phyloP scores from a whole-genome alignment of 2,113 vertebrate species.

The Panurus biarmicus region DNA sequence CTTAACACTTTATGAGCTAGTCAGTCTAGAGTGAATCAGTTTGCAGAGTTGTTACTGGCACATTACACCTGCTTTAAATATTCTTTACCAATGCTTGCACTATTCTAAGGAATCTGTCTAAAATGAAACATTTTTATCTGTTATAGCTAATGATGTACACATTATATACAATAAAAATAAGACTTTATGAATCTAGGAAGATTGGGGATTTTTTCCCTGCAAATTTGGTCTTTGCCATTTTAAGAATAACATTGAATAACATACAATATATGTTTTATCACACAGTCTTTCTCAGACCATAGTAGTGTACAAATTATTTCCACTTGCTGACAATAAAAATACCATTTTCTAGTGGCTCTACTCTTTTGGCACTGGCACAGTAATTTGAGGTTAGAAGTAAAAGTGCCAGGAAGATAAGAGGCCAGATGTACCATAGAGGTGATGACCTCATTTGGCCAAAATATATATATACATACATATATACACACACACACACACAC shows the following conservation, averaged over 20 bases:
- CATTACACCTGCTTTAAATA: background rate
- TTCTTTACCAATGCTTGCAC: background rate
- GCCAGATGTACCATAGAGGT: conserved; percentile 17
- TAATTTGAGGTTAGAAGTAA: conserved; percentile 13
- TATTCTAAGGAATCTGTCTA: background rate
- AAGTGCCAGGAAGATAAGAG: conserved; percentile 39
- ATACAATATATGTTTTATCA: background rate
- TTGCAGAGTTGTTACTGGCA: background rate
- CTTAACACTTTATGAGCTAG: background rate
- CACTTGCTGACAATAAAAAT: background rate
- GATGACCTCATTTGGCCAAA: conserved; percentile 28
- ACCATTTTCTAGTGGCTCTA: conserved; percentile 6
- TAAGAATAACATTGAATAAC: background rate
- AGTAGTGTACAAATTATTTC: background rate
- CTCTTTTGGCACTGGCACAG: background rate
- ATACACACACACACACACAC: no score
- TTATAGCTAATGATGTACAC: background rate
- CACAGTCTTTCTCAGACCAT: background rate
- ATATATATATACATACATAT: no score
- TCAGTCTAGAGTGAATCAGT: background rate
- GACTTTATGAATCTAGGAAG: background rate
- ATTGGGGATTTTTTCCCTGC: fast-evolving
- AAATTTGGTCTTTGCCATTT: background rate
- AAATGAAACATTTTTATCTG: background rate
- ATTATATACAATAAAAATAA: background rate